Conservation (phyloP, 2,797 vertebrate genomes). For the Sebastes hopkinsi region DNA sequence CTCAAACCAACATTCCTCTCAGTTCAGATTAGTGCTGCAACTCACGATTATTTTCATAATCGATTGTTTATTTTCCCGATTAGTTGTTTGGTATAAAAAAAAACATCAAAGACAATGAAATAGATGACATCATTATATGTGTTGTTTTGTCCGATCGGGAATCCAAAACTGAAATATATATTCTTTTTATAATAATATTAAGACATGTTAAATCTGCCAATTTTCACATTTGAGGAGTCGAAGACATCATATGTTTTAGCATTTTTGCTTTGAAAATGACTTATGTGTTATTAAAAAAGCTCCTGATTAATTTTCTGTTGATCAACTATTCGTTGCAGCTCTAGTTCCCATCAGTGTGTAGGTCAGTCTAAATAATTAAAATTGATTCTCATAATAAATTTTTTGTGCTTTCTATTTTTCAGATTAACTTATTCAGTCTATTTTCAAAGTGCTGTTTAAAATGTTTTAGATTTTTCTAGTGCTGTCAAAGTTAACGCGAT, state of each 20-base stretch:
- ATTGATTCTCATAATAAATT: background rate
- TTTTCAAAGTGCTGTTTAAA: background rate
- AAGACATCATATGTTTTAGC: background rate
- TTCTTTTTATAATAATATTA: too few relatives aligned
- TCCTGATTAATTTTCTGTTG: background rate
- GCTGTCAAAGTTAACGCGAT: too few relatives aligned
- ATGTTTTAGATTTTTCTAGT: background rate
- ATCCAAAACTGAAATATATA: too few relatives aligned
- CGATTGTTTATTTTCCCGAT: background rate
- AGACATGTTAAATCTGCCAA: too few relatives aligned
- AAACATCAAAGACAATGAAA: background rate
- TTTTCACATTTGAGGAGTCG: background rate
- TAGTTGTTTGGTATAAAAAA: too few relatives aligned
- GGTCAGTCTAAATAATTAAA: background rate
- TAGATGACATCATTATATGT: background rate
- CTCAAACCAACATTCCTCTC: background rate
- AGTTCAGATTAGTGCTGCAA: background rate
- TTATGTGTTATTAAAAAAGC: background rate
- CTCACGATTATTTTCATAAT: background rate
- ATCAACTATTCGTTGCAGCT: background rate
- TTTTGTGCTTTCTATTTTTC: background rate
- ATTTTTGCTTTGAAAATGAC: background rate
- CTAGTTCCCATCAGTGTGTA: accelerated
- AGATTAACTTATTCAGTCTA: background rate
- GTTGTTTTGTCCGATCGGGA: background rate